These are phyloP conservation scores for Shargacucullia verbasci DNA, from an alignment of 2,888 invertebrate genomes.

Conservation along the genomic window DNA sequence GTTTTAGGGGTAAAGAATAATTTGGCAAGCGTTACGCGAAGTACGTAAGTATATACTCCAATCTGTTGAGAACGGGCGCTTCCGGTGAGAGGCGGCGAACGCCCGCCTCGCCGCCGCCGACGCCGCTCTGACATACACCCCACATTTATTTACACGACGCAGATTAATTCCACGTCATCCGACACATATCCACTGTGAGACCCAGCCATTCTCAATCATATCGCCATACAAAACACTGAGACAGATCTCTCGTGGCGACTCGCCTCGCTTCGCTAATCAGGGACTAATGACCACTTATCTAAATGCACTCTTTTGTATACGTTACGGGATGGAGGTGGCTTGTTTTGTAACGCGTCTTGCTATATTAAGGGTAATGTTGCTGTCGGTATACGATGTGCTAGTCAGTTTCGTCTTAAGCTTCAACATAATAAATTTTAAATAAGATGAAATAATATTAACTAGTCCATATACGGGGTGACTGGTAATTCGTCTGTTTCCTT, in stretches of 20 bases:
- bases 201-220: constrained; percentile 72
- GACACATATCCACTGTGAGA: constrained; percentile 74
- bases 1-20: constrained; percentile 69
- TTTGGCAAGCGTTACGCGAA: constrained; percentile 66
- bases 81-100: constrained; percentile 60
- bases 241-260: constrained; percentile 47
- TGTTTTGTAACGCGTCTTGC: constrained; percentile 10
- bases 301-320: constrained; percentile 48
- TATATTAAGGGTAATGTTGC: constrained; percentile 3
- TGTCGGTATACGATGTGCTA: not conserved
- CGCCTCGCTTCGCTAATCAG: constrained; percentile 53
- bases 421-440: not conserved
- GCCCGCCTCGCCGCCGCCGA: constrained; percentile 65
- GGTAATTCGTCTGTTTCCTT: too few species aligned
- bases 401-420: constrained; percentile 2
- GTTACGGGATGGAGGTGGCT: constrained; percentile 9
- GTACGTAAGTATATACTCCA: constrained; percentile 61
- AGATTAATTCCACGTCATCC: constrained; percentile 83
- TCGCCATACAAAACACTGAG: constrained; percentile 63
- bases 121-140: constrained; percentile 73
- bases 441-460: too few species aligned
- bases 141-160: constrained; percentile 84
- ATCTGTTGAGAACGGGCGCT: constrained; percentile 67
- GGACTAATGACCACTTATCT: constrained; percentile 55
- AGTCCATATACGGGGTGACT: too few species aligned